Conservation (phyloP, 2,797 vertebrate species). For the Alectoris magna region DNA sequence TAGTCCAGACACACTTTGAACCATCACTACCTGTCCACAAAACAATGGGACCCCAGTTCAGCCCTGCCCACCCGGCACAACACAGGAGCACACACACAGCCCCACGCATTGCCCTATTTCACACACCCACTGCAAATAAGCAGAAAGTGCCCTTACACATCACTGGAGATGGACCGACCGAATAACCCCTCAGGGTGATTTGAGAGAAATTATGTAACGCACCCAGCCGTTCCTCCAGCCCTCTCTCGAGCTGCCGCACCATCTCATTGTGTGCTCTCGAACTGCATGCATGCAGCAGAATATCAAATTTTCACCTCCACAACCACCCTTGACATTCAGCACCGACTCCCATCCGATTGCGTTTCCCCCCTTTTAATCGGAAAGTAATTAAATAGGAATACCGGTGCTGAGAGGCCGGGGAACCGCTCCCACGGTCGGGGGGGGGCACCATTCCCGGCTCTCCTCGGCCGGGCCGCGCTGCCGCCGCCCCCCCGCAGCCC, state of each 20-base stretch:
- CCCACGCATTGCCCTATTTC: neutral
- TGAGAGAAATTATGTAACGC: neutral
- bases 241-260: neutral
- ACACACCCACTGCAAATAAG: fast-evolving
- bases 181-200: neutral
- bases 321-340: fast-evolving
- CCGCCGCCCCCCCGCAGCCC: too few relatives aligned
- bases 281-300: neutral
- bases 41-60: neutral
- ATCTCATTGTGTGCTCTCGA: neutral
- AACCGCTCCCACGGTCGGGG: too few relatives aligned
- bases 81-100: too few relatives aligned
- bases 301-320: neutral
- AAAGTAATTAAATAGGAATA: neutral
- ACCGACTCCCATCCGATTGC: neutral
- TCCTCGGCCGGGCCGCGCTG: neutral
- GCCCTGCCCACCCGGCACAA: fast-evolving
- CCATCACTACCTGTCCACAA: neutral
- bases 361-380: neutral
- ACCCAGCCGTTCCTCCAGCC: neutral
- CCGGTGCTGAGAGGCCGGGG: too few relatives aligned
- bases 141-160: neutral
- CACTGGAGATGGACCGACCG: fast-evolving
- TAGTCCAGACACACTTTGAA: neutral
- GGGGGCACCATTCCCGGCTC: neutral